phyloP scores from a whole-genome alignment of 1,140 invertebrate genomes.

The Zaprionus taronus region DNA sequence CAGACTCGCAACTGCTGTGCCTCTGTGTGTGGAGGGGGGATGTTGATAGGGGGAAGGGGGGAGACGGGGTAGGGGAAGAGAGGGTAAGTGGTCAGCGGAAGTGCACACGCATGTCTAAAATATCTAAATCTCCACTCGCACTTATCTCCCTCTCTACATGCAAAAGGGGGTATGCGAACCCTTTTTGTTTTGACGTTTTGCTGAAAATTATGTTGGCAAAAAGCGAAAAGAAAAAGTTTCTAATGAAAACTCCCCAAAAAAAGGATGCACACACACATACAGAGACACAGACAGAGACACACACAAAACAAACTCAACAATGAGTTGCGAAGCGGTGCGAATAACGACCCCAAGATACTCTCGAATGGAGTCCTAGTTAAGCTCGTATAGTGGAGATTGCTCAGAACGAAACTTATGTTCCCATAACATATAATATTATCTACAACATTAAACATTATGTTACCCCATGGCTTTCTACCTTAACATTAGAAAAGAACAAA shows the following conservation, averaged over 20 bases:
- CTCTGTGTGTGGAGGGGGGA: neutral
- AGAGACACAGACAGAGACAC: neutral
- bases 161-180: slow-evolving; percentile 42
- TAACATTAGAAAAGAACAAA: no score
- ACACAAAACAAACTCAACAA: slow-evolving; percentile 11
- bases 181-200: slow-evolving; percentile 68
- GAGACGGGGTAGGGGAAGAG: neutral
- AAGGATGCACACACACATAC: slow-evolving; percentile 9
- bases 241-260: slow-evolving; percentile 73
- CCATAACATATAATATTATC: no score
- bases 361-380: neutral
- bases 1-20: slow-evolving; percentile 37
- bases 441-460: no score
- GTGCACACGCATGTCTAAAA: slow-evolving; percentile 73
- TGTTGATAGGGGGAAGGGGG: neutral
- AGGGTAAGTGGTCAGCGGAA: slow-evolving; percentile 16
- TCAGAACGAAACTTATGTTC: no score
- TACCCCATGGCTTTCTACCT: no score
- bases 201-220: slow-evolving; percentile 65
- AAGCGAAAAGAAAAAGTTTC: slow-evolving; percentile 56
- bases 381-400: no score
- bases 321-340: neutral
- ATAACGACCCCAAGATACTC: neutral
- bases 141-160: slow-evolving; percentile 54
- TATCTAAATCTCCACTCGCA: slow-evolving; percentile 71